Evolutionary conservation across 1,140 invertebrate genomes (phyloP).

Genomic region (Delia radicum): DNA sequence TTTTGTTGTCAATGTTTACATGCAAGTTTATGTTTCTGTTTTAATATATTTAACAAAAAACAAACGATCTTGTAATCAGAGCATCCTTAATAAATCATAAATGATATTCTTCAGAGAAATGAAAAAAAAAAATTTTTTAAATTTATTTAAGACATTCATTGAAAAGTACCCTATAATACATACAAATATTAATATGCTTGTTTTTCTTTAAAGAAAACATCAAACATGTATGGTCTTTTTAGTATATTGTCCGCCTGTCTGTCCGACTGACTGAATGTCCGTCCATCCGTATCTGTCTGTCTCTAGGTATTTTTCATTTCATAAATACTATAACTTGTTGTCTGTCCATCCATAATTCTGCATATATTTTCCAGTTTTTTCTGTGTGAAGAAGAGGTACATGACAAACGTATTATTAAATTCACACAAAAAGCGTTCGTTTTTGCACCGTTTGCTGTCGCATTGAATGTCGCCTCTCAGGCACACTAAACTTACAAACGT

Average conservation of each 20-base stretch:
- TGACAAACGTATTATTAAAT: conserved; percentile 57
- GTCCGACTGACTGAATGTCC: neutral
- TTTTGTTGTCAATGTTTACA: neutral
- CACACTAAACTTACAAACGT: too few relatives aligned
- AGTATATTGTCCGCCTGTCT: neutral
- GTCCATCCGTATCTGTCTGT: conserved; percentile 1
- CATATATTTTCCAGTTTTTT: conserved; percentile 39
- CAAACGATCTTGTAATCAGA: conserved; percentile 48
- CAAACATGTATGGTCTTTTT: neutral
- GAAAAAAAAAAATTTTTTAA: neutral
- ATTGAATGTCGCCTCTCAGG: conserved; percentile 29
- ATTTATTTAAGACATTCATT: neutral
- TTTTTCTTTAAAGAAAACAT: neutral
- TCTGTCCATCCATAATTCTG: conserved; percentile 45
- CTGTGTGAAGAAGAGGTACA: conserved; percentile 27
- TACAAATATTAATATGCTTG: neutral
- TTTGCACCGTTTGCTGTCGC: conserved; percentile 55
- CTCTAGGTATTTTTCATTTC: too few relatives aligned
- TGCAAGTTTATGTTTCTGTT: neutral
- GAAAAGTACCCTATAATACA: neutral
- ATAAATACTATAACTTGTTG: neutral
- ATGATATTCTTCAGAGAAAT: conserved; percentile 38
- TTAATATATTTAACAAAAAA: neutral
- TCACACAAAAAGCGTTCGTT: conserved; percentile 56
- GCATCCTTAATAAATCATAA: conserved; percentile 57